Conservation (phyloP, 2,113 vertebrate genomes). For the Craseonycteris thonglongyai region DNA sequence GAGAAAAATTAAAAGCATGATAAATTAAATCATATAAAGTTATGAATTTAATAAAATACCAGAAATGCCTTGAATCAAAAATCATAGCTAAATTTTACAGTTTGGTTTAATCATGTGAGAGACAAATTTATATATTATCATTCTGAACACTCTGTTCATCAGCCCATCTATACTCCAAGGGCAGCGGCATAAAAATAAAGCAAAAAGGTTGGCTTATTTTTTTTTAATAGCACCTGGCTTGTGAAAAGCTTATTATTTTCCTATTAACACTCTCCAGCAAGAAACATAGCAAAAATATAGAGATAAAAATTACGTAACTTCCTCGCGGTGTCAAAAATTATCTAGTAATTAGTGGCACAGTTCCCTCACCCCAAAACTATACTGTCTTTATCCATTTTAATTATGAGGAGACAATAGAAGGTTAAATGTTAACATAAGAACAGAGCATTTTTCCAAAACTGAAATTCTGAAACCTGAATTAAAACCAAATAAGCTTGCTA, state of each 20-base stretch:
- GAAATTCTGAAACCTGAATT: slow-evolving; percentile 7
- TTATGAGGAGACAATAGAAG: background rate
- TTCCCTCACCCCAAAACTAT: background rate
- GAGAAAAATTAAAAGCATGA: background rate
- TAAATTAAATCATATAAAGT: background rate
- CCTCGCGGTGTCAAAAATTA: background rate
- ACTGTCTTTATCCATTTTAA: slow-evolving; percentile 6
- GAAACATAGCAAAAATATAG: background rate
- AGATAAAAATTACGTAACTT: slow-evolving; percentile 14
- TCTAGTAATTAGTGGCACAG: background rate
- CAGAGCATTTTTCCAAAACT: background rate
- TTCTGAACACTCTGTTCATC: background rate
- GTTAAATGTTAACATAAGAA: background rate
- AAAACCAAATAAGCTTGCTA: background rate
- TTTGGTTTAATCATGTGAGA: background rate
- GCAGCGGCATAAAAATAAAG: background rate
- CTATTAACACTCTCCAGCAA: slow-evolving; percentile 2
- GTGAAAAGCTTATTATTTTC: background rate
- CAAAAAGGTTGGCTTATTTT: background rate
- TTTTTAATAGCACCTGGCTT: background rate
- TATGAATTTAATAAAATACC: slow-evolving; percentile 3
- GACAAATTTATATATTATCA: background rate
- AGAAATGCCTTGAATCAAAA: background rate
- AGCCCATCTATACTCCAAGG: background rate
- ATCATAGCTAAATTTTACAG: background rate